Conservation (phyloP, 2,888 invertebrate genomes). For the Panopea generosa region DNA sequence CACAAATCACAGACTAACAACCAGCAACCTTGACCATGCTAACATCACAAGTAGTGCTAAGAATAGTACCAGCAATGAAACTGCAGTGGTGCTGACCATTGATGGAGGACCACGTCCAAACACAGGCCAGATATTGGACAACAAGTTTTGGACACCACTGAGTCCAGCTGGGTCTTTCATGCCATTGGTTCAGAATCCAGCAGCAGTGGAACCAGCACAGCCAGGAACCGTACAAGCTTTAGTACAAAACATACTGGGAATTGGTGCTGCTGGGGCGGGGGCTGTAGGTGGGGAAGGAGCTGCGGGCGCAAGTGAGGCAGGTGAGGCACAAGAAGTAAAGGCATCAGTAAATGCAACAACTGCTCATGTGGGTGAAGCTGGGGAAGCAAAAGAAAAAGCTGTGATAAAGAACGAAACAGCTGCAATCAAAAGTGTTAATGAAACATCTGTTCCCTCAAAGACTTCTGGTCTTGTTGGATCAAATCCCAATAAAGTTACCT, state of each 20-base stretch:
- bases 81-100: conserved; percentile 34
- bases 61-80: neutral
- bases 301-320: conserved; percentile 14
- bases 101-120: conserved; percentile 29
- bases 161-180: conserved; percentile 2
- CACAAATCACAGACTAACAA: conserved; percentile 20
- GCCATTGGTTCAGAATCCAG: conserved; percentile 21
- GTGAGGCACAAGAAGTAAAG: conserved; percentile 14
- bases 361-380: conserved; percentile 4
- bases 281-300: conserved; percentile 12
- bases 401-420: neutral
- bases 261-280: conserved; percentile 4
- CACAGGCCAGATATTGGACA: neutral
- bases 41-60: conserved; percentile 3
- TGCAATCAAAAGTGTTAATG: neutral
- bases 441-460: neutral
- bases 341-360: conserved; percentile 17
- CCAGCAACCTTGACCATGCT: conserved; percentile 49
- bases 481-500: neutral
- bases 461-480: neutral
- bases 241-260: conserved; percentile 23
- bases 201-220: conserved; percentile 10
- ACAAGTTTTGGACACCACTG: neutral
- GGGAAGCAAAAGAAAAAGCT: conserved; percentile 11
- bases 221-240: conserved; percentile 40